Base-by-base conservation (phyloP, 2,888 invertebrate species). In the Arge pagana region DNA sequence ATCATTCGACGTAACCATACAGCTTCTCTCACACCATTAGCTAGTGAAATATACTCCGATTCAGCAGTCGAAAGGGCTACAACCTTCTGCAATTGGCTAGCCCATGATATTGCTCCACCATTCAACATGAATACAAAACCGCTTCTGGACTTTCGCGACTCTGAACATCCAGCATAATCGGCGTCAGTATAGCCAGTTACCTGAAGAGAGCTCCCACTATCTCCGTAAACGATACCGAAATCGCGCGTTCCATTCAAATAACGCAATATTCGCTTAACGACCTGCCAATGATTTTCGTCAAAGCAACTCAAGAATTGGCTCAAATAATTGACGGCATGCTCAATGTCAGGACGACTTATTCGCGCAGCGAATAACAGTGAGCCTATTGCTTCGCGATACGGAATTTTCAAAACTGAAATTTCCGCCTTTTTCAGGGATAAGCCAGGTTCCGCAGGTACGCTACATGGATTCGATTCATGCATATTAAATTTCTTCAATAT, bases 181-280 rank as follows among this genome's bases (percentile, higher is more conserved):
- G 62, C 56, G 35, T 61, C 60, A 1, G 53, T 56, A 19, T 51
- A 62, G 2, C 55, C 57, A 0, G 10, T 11, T 5, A 56, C 2
- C 10, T 26, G 33, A 10, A 5, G 4, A 4, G 4, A 16, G 16
- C 42, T 49, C 37, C 28, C 49, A 39, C 48, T 54, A 8, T 48
- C 39, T 37, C 51, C 51, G 33, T 48, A 60, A 19, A 56, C 35
- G n/a, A 60, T 50, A 1, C 56, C 55, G 18, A 28, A 48, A 28
- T 57, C 35, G 0, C 7, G 4, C 3, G 65, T 63, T 19, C 59
- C 62, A 10, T 49, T 57, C 23, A 65, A 40, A 49, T 64, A 65
- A 10, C 55, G 48, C 26, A 66, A 54, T 11, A 64, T 55, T 30
- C 55, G 31, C 26, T 53, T 52, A 4, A 57, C 41, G 4, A 41